Evolutionary conservation across 2,113 vertebrate genomes (phyloP).

Genomic region (Antechinus flavipes): DNA sequence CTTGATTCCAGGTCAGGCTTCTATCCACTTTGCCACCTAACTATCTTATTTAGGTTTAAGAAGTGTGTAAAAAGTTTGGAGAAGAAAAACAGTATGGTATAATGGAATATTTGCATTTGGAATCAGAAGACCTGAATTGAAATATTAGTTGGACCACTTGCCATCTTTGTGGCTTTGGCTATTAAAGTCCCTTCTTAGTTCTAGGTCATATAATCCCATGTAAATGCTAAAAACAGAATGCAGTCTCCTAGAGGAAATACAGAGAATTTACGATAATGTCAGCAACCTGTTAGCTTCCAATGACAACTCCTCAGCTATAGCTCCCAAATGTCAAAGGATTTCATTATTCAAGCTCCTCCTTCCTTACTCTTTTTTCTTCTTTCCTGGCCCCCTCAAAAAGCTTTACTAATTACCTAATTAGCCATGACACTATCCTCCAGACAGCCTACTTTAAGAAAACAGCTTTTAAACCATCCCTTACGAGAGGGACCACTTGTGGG

Average conservation of each 20-base stretch:
- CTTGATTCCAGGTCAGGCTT: too few species aligned
- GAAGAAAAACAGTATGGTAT: neutral
- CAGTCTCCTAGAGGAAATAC: neutral
- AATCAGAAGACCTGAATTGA: neutral
- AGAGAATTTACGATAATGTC: neutral
- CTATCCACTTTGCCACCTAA: too few species aligned
- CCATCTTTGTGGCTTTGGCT: neutral
- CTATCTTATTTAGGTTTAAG: neutral
- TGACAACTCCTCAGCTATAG: neutral
- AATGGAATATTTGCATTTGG: neutral
- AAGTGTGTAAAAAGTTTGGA: neutral
- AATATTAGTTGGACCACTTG: neutral
- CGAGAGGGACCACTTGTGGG: neutral
- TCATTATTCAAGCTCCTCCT: neutral
- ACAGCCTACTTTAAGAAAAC: neutral
- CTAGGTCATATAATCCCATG: too few species aligned
- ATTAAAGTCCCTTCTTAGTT: too few species aligned
- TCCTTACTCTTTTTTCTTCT: slow-evolving; percentile 9
- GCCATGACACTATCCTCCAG: neutral
- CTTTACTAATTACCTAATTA: neutral
- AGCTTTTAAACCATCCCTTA: neutral
- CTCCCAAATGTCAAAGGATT: neutral
- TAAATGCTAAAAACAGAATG: neutral
- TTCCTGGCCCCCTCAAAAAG: neutral
- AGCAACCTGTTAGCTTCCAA: neutral